Base-by-base conservation (phyloP, 2,113 vertebrate genomes). In the Peromyscus leucopus region DNA sequence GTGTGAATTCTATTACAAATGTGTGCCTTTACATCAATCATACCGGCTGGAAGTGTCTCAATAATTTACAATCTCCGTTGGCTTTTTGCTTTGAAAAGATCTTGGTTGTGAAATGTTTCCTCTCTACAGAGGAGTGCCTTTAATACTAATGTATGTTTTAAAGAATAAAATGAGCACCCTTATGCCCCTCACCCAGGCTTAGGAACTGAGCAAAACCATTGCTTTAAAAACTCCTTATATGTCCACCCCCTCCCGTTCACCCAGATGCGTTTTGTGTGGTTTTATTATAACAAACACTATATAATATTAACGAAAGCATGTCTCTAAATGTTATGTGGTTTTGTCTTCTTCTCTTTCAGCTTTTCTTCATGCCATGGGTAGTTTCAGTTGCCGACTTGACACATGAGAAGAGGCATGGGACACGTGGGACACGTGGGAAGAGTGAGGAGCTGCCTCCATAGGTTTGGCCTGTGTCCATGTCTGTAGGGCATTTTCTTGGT, bases 21-120 rank as follows among this genome's bases (percentile, higher is more conserved):
- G 3, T 21, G 51, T 90, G 12, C 39, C 26, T 33, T 85, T 85
- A 57, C 28, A 76, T 72, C 87, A 90, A 51, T 63, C 21, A 0
- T 80, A 42, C 59, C n/a, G 22, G 15, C 46, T 80, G 31, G 33
- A 78, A n/a, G 21, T n/a, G 42, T 36, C 39, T 91, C 74, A 74
- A 36, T 91, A 80, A 46, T 46, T 67, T 57, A 57, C 17, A 13
- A 51, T 65, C 21, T 57, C 15, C 36, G 4, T 31, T 72, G 80
- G 51, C n/a, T 33, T 78, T 83, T 80, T 94, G 12, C 59, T 89
- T 96, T 78, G n/a, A 67, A 87, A 72, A 92, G 55, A 67, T 89
- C 61, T 86, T 42, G 51, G 10, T 31, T 57, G 61, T 51, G 79
- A 84, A 83, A 71, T 39, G 57, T 8, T 84, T 90, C 33, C 24